Conservation (phyloP, 2,888 invertebrate genomes). For the Agriopis marginaria region DNA sequence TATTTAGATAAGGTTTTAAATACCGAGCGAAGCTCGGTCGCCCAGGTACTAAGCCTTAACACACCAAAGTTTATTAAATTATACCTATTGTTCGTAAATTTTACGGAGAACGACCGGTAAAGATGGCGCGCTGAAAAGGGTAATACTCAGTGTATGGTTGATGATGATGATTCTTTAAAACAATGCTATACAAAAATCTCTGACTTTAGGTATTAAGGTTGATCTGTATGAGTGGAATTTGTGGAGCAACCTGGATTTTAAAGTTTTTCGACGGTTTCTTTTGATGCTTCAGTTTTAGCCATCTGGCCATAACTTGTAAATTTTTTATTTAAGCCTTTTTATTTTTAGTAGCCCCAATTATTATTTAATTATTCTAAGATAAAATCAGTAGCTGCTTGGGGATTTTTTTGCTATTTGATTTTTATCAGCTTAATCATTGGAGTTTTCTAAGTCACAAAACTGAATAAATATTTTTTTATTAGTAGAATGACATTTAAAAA, state of each 20-base stretch:
- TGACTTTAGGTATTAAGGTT: too few species aligned
- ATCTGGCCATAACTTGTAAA: not conserved
- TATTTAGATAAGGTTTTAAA: too few species aligned
- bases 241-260: not conserved
- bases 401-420: not conserved
- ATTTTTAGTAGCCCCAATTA: not conserved
- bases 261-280: not conserved
- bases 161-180: too few species aligned
- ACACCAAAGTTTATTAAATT: too few species aligned
- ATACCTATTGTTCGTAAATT: too few species aligned
- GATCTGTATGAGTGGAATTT: not conserved
- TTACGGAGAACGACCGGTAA: too few species aligned
- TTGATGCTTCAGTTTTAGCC: not conserved
- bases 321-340: not conserved
- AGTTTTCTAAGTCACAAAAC: not conserved
- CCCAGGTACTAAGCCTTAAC: too few species aligned
- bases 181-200: too few species aligned
- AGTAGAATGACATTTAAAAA: not conserved
- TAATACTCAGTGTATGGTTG: too few species aligned
- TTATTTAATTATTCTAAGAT: slow-evolving; percentile 2
- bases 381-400: not conserved
- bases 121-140: too few species aligned
- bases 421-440: not conserved
- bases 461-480: slow-evolving; percentile 7
- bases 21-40: too few species aligned